Evolutionary conservation across 1,140 invertebrate genomes (phyloP), one percentile per base, ranked within the genome.

Genomic region (Panagrolaimus sp.): DNA sequence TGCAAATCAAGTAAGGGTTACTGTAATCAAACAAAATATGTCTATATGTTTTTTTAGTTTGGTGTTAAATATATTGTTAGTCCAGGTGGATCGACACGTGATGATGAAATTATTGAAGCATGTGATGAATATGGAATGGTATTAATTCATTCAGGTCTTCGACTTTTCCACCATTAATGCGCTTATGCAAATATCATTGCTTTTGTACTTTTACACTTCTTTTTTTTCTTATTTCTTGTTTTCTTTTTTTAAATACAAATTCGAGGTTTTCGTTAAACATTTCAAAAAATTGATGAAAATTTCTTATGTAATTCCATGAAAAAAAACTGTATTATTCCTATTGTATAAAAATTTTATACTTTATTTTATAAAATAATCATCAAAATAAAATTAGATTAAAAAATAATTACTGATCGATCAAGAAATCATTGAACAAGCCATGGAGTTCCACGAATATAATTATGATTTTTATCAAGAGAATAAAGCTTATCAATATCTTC

Each of bases 11-110:
- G 80, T 81, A 66, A 27, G 20, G 20, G n/a, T 20, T 43, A 9
- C n/a, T 61, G 20, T 42, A 45, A 46, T 13, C 13, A 9, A 1
- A 45, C 5, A 27, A 66, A 7, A 38, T 7, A 38, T 69, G 20
- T 31, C 13, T 65, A n/a, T n/a, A n/a, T 20, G n/a, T 38, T 46
- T 53, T 77, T 77, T 4, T 65, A 97, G 93, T 93, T 91, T 84
- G 96, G 96, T 31, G 95, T 96, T 23, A 86, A 89, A 61, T 98
- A 89, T 83, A 92, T 98, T 66, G 92, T 88, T 25, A 92, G 92
- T 84, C 94, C 95, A 9, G 86, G 90, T 0, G 95, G 95, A 11
- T 97, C 93, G 5, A 93, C 88, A 51, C 96, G 96, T 80, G 95
- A 98, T 83, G 86, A 88, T 45, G 89, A 87, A 71, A 91, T 98